A percentile compares a stretch with the other conserved stretches of the same genome.
phyloP scores from a whole-genome alignment of 2,797 vertebrate species.

The Bryconaethiops microstoma region DNA sequence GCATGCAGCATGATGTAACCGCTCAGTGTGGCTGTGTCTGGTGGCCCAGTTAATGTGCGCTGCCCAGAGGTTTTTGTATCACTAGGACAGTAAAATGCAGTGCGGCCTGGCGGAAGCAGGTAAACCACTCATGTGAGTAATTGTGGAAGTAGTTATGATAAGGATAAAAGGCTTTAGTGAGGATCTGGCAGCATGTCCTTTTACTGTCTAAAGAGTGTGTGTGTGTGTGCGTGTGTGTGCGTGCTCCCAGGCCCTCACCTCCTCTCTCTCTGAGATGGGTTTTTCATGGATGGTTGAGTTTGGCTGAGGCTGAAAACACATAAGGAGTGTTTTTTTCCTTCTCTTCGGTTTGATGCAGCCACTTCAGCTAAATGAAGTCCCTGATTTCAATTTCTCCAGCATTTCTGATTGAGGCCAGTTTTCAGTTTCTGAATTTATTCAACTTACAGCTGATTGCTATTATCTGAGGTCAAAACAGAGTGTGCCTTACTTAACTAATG shows the following conservation, averaged over 20 bases:
- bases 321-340: slow-evolving; percentile 69
- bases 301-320: slow-evolving; percentile 80
- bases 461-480: slow-evolving; percentile 24
- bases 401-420: slow-evolving; percentile 23
- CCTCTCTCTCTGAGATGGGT: slow-evolving; percentile 84
- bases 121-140: slow-evolving; percentile 82
- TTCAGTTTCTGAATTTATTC: not conserved
- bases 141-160: slow-evolving; percentile 81
- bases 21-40: slow-evolving; percentile 63
- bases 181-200: slow-evolving; percentile 58
- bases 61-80: slow-evolving; percentile 69
- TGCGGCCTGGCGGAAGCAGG: slow-evolving; percentile 68
- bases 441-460: not conserved
- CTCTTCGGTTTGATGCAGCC: slow-evolving; percentile 77
- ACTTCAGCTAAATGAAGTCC: slow-evolving; percentile 74
- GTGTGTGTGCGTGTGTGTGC: slow-evolving; percentile 32
- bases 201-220: slow-evolving; percentile 53
- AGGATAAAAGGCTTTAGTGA: slow-evolving; percentile 71
- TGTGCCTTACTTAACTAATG: slow-evolving; percentile 19
- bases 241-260: slow-evolving; percentile 77
- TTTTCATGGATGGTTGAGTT: slow-evolving; percentile 83
- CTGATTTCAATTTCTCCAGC: slow-evolving; percentile 68
- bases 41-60: slow-evolving; percentile 70
- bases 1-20: slow-evolving; percentile 51
- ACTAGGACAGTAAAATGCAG: slow-evolving; percentile 64